Conservation (phyloP, 2,888 invertebrate genomes). For the Epistrophe eligans region DNA sequence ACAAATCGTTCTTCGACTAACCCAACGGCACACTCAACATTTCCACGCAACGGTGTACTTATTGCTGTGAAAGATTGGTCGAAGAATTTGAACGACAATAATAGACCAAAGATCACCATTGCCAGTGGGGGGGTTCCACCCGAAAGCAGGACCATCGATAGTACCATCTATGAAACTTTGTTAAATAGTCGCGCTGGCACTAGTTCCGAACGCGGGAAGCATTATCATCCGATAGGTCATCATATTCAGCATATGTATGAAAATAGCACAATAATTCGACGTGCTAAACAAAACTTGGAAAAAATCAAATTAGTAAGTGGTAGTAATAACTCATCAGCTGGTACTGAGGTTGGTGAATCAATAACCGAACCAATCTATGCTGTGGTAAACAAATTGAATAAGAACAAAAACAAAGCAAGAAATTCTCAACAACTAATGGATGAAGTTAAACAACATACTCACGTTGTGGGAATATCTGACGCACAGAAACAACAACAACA, state of each 20-base stretch:
- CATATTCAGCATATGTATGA: constrained; percentile 80
- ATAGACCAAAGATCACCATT: constrained; percentile 55
- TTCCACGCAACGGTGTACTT: constrained; percentile 85
- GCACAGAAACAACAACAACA: constrained; percentile 47
- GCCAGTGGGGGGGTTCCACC: constrained; percentile 29
- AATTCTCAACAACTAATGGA: constrained; percentile 77
- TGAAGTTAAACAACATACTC: constrained; percentile 58
- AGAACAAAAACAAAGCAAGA: constrained; percentile 83
- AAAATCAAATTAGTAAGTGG: constrained; percentile 66
- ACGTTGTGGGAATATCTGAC: constrained; percentile 55
- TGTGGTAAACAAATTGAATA: constrained; percentile 84
- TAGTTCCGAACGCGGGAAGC: constrained; percentile 48
- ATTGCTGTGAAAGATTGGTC: constrained; percentile 88
- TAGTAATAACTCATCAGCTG: constrained; percentile 49
- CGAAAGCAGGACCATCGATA: background rate
- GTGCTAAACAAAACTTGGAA: constrained; percentile 74
- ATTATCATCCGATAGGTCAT: constrained; percentile 71
- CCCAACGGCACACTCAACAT: constrained; percentile 78
- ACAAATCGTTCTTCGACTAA: constrained; percentile 72
- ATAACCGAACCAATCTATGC: constrained; percentile 82
- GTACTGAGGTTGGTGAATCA: constrained; percentile 61
- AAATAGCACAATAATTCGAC: constrained; percentile 81
- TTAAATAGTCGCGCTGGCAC: constrained; percentile 72
- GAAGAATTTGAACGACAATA: constrained; percentile 80
- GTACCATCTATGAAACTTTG: constrained; percentile 76